phyloP scores from a whole-genome alignment of 2,113 vertebrate genomes.

The Terrapene triunguis region DNA sequence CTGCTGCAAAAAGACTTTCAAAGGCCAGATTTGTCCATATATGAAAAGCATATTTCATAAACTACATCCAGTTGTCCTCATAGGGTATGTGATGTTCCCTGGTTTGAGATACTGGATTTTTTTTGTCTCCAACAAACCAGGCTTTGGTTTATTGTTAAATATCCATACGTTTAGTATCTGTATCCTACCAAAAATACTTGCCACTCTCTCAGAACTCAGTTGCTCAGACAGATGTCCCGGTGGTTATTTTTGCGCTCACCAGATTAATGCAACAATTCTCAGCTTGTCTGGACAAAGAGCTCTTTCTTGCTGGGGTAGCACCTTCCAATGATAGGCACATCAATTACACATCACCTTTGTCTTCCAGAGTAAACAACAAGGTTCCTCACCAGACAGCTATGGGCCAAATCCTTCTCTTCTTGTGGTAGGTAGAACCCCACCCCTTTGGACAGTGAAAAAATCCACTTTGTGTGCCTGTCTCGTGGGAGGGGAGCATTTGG shows the following conservation, averaged over 20 bases:
- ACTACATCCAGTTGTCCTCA: not conserved
- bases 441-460: not conserved
- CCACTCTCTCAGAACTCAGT: not conserved
- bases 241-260: not conserved
- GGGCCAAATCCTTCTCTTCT: not conserved
- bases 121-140: not conserved
- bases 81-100: not conserved
- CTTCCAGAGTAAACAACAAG: not conserved
- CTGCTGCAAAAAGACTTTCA: not conserved
- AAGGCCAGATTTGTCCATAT: not conserved
- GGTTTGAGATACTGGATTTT: not conserved
- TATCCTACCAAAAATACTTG: not conserved
- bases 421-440: not conserved
- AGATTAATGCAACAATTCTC: not conserved
- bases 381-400: not conserved
- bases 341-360: not conserved
- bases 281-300: not conserved
- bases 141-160: not conserved
- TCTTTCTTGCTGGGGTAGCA: not conserved
- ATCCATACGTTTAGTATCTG: rapidly evolving
- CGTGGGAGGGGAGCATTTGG: not conserved
- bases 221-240: not conserved
- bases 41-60: not conserved
- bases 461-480: not conserved
- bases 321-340: not conserved